These are phyloP conservation scores for Diorhabda carinulata DNA, from an alignment of 1,140 invertebrate species.

Conservation along the genomic window DNA sequence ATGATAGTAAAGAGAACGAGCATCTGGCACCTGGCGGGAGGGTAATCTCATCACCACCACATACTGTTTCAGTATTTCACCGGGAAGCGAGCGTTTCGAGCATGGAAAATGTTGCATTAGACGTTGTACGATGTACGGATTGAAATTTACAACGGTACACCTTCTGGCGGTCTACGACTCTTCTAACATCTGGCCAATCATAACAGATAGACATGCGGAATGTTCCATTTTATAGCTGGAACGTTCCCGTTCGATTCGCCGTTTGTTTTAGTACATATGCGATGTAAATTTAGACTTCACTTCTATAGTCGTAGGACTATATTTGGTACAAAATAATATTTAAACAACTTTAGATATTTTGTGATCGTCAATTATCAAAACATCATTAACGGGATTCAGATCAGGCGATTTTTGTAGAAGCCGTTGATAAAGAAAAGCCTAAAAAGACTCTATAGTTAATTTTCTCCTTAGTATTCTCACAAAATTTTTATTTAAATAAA, in stretches of 20 bases:
- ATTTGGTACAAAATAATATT: no score
- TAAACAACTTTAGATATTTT: no score
- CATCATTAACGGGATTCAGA: no score
- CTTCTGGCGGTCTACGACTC: constrained; percentile 31
- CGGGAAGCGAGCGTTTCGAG: constrained; percentile 26
- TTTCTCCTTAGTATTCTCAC: no score
- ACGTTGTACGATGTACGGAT: constrained; percentile 28
- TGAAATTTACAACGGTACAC: constrained; percentile 35
- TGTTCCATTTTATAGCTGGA: constrained; percentile 13
- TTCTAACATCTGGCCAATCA: constrained; percentile 31
- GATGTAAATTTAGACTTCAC: neutral
- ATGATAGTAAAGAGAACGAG: neutral
- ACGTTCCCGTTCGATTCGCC: constrained; percentile 12
- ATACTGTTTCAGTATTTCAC: constrained; percentile 37
- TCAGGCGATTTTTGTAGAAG: no score
- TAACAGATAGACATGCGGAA: constrained; percentile 31
- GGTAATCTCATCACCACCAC: constrained; percentile 39
- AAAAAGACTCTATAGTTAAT: no score
- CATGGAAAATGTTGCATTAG: constrained; percentile 43
- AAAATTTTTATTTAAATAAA: no score
- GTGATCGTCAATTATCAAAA: no score
- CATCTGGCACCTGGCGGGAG: constrained; percentile 37
- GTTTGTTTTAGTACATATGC: neutral
- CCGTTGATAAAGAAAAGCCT: no score
- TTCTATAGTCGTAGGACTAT: no score